Conservation (phyloP, 1,140 invertebrate species). For the Drosophila kepulauana region DNA sequence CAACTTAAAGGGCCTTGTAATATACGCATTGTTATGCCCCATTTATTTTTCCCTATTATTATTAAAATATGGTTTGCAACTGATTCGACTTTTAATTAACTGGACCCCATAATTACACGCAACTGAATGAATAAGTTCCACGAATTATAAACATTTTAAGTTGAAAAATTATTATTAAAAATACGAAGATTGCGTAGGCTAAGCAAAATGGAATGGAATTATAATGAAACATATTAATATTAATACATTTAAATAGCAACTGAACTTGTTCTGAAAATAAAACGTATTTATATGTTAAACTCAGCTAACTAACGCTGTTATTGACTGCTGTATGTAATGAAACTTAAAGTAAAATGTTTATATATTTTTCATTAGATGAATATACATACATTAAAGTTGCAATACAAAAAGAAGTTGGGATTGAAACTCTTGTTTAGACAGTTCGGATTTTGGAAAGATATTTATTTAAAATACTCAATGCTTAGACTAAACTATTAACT, state of each 20-base stretch:
- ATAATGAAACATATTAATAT: background rate
- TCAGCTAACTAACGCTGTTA: background rate
- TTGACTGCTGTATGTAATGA: conserved; percentile 7
- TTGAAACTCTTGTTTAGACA: background rate
- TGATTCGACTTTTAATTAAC: conserved; percentile 7
- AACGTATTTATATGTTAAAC: background rate
- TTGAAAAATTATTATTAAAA: conserved; percentile 3
- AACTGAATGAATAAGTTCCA: conserved; percentile 18
- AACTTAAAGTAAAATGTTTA: background rate
- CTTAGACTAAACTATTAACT: conserved; percentile 33
- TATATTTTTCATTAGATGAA: conserved; percentile 1
- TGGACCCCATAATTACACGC: background rate
- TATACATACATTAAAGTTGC: conserved; percentile 6
- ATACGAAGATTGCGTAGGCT: background rate
- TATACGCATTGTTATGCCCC: conserved; percentile 13
- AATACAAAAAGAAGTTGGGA: background rate
- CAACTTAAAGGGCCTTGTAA: conserved; percentile 7
- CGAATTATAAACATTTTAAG: conserved; percentile 3
- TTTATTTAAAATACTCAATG: conserved; percentile 39
- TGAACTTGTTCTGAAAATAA: background rate
- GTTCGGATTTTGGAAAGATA: background rate
- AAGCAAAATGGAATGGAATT: background rate
- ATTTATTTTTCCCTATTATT: conserved; percentile 10
- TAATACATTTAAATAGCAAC: conserved; percentile 5
- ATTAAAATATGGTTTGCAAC: conserved; percentile 7